These are phyloP conservation scores for Napeogenes inachia DNA, from an alignment of 2,888 invertebrate genomes.

Conservation along the genomic window DNA sequence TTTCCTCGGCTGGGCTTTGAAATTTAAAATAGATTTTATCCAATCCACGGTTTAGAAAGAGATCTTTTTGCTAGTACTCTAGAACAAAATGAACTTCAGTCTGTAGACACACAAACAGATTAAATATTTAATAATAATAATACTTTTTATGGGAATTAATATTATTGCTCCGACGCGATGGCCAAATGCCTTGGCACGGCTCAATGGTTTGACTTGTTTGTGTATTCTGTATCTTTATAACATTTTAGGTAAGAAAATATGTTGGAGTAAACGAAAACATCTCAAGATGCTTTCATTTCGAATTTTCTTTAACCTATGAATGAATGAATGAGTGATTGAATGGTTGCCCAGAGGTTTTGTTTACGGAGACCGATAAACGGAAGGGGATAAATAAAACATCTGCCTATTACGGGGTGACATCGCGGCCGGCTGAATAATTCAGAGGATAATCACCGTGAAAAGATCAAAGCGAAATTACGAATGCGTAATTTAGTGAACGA, in stretches of 20 bases:
- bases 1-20: conserved; percentile 1
- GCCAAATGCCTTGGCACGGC: too few species aligned
- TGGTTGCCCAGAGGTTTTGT: conserved; percentile 20
- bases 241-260: too few species aligned
- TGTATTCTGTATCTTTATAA: too few species aligned
- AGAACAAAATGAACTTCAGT: too few species aligned
- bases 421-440: conserved; percentile 47
- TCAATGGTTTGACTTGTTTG: too few species aligned
- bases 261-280: too few species aligned
- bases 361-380: conserved; percentile 27
- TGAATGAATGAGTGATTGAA: conserved; percentile 20
- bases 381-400: conserved; percentile 35
- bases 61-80: neutral
- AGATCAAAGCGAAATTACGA: conserved; percentile 45
- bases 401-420: conserved; percentile 24
- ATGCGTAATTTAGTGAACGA: conserved; percentile 33
- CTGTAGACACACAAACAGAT: too few species aligned
- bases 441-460: conserved; percentile 45
- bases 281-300: too few species aligned
- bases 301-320: conserved; percentile 1
- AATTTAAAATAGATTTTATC: conserved; percentile 5
- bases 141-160: too few species aligned
- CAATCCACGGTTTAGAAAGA: conserved; percentile 2
- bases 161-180: too few species aligned
- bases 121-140: too few species aligned